Conservation (phyloP, 1,140 invertebrate genomes). For the Bombus vancouverensis region DNA sequence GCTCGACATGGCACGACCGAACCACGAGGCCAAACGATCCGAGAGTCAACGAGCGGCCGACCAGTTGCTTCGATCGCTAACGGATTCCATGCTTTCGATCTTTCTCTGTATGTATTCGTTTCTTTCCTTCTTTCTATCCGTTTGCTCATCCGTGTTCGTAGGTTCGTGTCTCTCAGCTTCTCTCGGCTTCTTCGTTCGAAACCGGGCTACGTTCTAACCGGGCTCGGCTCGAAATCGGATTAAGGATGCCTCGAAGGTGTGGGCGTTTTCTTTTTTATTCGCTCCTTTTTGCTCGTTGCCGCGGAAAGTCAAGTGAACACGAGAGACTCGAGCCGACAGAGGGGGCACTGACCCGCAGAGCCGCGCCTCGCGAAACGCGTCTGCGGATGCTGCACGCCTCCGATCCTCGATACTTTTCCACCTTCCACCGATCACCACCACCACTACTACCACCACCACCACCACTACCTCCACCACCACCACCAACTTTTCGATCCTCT, state of each 20-base stretch:
- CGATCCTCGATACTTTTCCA: conserved; percentile 25
- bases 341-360: conserved; percentile 81
- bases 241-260: conserved; percentile 51
- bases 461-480: not conserved
- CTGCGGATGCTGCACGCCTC: conserved; percentile 75
- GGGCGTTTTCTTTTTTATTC: conserved; percentile 44
- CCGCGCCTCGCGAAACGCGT: conserved; percentile 78
- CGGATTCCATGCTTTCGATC: conserved; percentile 13
- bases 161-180: too few species aligned
- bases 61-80: not conserved
- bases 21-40: too few species aligned
- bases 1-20: conserved; percentile 68
- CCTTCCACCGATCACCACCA: not conserved
- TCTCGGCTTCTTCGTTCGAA: not conserved
- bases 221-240: conserved; percentile 50
- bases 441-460: not conserved
- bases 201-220: not conserved
- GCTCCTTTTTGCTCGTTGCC: conserved; percentile 40
- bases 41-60: not conserved
- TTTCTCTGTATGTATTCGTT: not conserved
- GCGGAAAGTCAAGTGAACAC: conserved; percentile 67
- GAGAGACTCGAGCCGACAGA: conserved; percentile 65
- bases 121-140: not conserved
- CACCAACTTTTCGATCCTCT: not conserved
- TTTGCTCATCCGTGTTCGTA: not conserved